Evolutionary conservation across 2,113 vertebrate species (phyloP), one percentile per base, ranked within the genome.

Genomic region (Turnix velox): DNA sequence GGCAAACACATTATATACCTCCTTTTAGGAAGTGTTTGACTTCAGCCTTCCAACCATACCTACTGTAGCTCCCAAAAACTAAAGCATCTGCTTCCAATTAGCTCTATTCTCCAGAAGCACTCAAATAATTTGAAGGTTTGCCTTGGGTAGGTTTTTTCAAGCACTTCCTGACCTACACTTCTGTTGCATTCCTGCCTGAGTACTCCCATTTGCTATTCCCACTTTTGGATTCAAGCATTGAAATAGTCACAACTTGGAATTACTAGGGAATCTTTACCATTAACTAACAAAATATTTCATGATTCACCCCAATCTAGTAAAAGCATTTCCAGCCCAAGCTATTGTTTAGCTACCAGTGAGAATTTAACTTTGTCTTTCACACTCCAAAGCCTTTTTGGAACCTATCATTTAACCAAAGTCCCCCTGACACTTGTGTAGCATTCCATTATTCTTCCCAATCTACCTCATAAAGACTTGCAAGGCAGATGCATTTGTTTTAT

Each of bases 301-400:
- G 2, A 33, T 51, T 84, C 43, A 75, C 45, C 27, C 78, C 46
- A 83, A 94, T 42, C 30, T 72, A 59, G 42, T 51, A 92, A 95
- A 82, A 12, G 12, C 54, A 69, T 87, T 83, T 48, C 61, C 79
- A 96, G 76, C 39, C 82, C 66, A 85, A 74, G 31, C 55, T 95
- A 49, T 57, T 77, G 91, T 51, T 86, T 68, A 87, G 28, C 15
- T 43, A 66, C 66, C 31, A 84, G 75, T 39, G 22, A 93, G 49
- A 89, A 39, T 69, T 74, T 68, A 73, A 25, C 39, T 59, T 57
- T 7, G 4, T 30, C 67, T 92, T 69, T 74, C 68, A 84, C 24
- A 87, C 69, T 87, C 54, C 48, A 33, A 84, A 90, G 68, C 7
- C 33, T 90, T 90, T 81, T 62, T 31, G 49, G 59, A 90, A 63